Percentiles rank a stretch among this genome's conserved stretches.
Conservation (phyloP, 1,140 invertebrate species). For the Neomicropteryx cornuta region DNA sequence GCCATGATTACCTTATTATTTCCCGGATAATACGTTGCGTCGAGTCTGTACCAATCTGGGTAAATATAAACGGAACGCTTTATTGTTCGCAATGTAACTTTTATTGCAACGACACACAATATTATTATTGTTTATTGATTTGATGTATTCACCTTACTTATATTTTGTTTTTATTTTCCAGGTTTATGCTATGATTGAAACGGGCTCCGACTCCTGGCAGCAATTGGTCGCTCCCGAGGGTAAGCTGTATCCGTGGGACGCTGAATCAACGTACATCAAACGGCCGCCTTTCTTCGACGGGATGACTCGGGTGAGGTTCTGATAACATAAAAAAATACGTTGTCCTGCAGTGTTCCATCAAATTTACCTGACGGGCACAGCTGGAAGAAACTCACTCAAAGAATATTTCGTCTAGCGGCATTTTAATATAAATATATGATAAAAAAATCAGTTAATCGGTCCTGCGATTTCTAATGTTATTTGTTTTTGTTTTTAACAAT, state of each 20-base stretch:
- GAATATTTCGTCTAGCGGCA: too few relatives aligned
- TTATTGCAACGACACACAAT: slow-evolving; percentile 2
- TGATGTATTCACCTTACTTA: too few relatives aligned
- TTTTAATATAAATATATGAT: not conserved
- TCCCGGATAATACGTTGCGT: too few relatives aligned
- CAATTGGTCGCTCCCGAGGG: slow-evolving; percentile 65
- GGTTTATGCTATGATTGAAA: slow-evolving; percentile 76
- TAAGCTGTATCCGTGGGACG: slow-evolving; percentile 88
- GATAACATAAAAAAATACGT: too few relatives aligned
- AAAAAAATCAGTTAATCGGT: slow-evolving; percentile 3
- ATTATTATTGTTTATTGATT: slow-evolving; percentile 1
- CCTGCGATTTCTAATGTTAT: not conserved
- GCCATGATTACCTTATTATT: too few relatives aligned
- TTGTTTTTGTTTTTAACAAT: not conserved
- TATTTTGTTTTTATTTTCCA: slow-evolving; percentile 14
- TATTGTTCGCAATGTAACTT: too few relatives aligned
- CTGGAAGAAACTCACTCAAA: too few relatives aligned
- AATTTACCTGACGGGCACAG: too few relatives aligned
- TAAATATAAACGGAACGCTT: too few relatives aligned
- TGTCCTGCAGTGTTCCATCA: too few relatives aligned
- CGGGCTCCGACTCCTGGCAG: slow-evolving; percentile 82
- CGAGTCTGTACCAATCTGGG: too few relatives aligned
- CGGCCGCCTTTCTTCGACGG: slow-evolving; percentile 91
- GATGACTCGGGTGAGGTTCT: slow-evolving; percentile 54
- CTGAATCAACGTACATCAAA: slow-evolving; percentile 90